phyloP scores from a whole-genome alignment of 2,113 vertebrate genomes.

The Labrus mixtus region DNA sequence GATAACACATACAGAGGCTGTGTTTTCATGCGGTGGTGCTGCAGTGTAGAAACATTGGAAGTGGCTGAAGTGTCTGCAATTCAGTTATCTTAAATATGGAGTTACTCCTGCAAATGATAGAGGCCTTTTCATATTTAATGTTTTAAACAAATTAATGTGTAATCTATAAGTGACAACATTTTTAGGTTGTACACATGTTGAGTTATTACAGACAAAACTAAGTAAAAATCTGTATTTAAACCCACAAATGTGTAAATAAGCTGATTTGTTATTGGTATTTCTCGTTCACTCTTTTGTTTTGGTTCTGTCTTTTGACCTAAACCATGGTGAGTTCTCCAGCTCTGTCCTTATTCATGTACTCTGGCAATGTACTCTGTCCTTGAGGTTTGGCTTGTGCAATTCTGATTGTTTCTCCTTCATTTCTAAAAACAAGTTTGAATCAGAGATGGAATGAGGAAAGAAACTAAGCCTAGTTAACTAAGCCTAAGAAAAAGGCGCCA shows the following conservation, averaged over 20 bases:
- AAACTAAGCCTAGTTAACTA: conserved; percentile 63
- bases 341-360: conserved; percentile 52
- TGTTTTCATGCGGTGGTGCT: conserved; percentile 5
- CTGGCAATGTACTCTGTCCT: conserved; percentile 48
- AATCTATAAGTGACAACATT: no score
- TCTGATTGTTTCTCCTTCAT: conserved; percentile 67
- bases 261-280: background rate
- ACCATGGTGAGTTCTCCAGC: conserved; percentile 20
- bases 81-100: background rate
- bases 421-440: conserved; percentile 61
- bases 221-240: conserved; percentile 7
- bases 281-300: conserved; percentile 12
- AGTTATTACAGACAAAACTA: background rate
- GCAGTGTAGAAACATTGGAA: background rate
- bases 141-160: no score
- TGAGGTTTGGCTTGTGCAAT: conserved; percentile 54
- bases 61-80: background rate
- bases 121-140: background rate
- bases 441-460: conserved; percentile 47
- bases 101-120: background rate
- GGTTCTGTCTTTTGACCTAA: conserved; percentile 26
- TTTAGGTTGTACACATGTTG: background rate
- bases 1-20: background rate
- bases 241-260: background rate
- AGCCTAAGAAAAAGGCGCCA: conserved; percentile 68